phyloP scores from a whole-genome alignment of 1,140 invertebrate species.

The Drosophila sp. region DNA sequence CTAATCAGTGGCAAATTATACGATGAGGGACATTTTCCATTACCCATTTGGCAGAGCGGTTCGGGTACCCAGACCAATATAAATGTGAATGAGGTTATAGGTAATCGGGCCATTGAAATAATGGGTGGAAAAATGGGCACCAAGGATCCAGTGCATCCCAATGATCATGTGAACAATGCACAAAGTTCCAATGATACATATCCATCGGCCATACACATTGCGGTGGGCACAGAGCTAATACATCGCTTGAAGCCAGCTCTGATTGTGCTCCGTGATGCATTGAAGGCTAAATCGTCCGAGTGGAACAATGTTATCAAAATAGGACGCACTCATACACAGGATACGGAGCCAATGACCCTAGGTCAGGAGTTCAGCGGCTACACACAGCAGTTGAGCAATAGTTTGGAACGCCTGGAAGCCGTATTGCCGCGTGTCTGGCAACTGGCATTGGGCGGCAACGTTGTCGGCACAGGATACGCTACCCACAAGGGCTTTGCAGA shows the following conservation, averaged over 20 bases:
- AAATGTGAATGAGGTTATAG: conserved; percentile 98
- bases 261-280: conserved; percentile 87
- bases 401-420: conserved; percentile 92
- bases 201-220: conserved; percentile 99
- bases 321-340: conserved; percentile 92
- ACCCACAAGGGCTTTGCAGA: conserved; percentile 92
- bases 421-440: conserved; percentile 94
- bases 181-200: conserved; percentile 99
- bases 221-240: conserved; percentile 95
- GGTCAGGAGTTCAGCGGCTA: conserved; percentile 99
- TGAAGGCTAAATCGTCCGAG: conserved; percentile 91
- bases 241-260: conserved; percentile 92
- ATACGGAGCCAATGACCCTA: conserved; percentile 97
- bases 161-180: conserved; percentile 99
- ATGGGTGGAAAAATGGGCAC: conserved; percentile 95
- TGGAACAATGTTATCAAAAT: conserved; percentile 97
- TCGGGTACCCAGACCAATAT: conserved; percentile 99
- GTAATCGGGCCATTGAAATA: conserved; percentile 97
- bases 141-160: conserved; percentile 98
- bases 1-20: conserved; percentile 97
- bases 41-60: conserved; percentile 99
- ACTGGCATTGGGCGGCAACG: conserved; percentile 97
- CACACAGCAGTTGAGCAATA: conserved; percentile 92
- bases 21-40: conserved; percentile 96
- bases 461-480: conserved; percentile 98